These are phyloP conservation scores for Tenebrosternarchus preto DNA, from an alignment of 2,113 vertebrate species.

Conservation along the genomic window DNA sequence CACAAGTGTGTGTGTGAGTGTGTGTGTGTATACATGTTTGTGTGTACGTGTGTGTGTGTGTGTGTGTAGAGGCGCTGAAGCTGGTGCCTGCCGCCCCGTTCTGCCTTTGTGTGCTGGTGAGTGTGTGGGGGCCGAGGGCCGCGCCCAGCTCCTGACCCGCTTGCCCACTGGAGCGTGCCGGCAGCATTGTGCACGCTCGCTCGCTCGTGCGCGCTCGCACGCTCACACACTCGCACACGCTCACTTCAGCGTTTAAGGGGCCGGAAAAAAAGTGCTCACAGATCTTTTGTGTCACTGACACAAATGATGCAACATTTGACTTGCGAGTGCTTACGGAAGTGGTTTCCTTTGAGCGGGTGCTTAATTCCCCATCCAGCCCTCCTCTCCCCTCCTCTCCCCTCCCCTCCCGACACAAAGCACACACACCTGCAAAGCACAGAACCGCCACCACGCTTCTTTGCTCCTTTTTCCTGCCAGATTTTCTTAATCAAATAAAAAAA, in stretches of 20 bases:
- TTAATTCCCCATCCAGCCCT: constrained; percentile 56
- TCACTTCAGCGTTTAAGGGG: constrained; percentile 44
- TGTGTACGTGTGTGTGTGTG: too few relatives aligned
- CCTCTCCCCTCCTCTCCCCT: constrained; percentile 53
- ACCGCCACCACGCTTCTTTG: constrained; percentile 19
- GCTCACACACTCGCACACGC: constrained; percentile 24
- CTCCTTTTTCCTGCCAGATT: background rate
- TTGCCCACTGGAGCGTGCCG: constrained; percentile 58
- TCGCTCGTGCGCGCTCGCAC: too few relatives aligned
- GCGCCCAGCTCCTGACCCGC: constrained; percentile 47
- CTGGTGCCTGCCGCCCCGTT: constrained; percentile 23
- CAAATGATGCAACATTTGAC: constrained; percentile 60
- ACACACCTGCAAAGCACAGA: constrained; percentile 51
- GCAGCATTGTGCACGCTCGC: constrained; percentile 43
- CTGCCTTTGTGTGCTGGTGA: constrained; percentile 45
- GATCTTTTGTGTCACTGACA: constrained; percentile 56
- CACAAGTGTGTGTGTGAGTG: too few relatives aligned
- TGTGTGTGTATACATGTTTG: too few relatives aligned
- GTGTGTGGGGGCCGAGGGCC: constrained; percentile 14
- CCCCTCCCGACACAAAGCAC: constrained; percentile 41
- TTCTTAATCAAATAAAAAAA: constrained; percentile 25
- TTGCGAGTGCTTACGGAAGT: constrained; percentile 55
- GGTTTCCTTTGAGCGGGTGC: constrained; percentile 56
- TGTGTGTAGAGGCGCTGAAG: too few relatives aligned
- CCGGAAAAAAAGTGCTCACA: constrained; percentile 41